Evolutionary conservation across 2,888 invertebrate genomes (phyloP), one percentile per base, ranked within the genome.

Genomic region (Ctena decussata): DNA sequence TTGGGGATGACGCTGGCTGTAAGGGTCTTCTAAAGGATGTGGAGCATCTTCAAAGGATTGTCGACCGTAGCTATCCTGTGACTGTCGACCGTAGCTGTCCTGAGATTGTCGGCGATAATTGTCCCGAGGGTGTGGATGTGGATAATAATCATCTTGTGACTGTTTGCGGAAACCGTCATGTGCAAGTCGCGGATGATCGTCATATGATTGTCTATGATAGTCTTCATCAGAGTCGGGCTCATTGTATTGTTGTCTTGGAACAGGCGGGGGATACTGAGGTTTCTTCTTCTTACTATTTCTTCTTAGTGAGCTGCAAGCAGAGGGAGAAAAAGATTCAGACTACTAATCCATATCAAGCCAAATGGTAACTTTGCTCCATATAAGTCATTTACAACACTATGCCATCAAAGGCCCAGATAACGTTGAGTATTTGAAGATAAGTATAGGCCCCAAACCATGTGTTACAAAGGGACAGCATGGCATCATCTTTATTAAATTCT

Each of bases 271-370:
- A 81, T 21, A 37, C 30, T 79, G 70, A 0, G 39, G 30, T 57
- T 74, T 73, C 44, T 80, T 79, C 74, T 86, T 82, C 32, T 80
- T 80, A 37, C 76, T 77, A 15, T 73, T 74, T 32, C 53, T 27
- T 70, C 75, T 76, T 2, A 78, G 49, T 32, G 86, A 82, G 53
- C 86, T 86, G 77, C 21, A 83, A 77, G n/a, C n/a, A n/a, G n/a
- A n/a, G n/a, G n/a, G n/a, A n/a, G n/a, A n/a, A n/a, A n/a, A n/a
- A n/a, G n/a, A n/a, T n/a, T n/a, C n/a, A n/a, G n/a, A n/a, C n/a
- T n/a, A n/a, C n/a, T n/a, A n/a, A n/a, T n/a, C n/a, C n/a, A n/a
- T n/a, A n/a, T n/a, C n/a, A n/a, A n/a, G n/a, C n/a, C n/a, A n/a
- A n/a, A n/a, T n/a, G n/a, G n/a, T n/a, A n/a, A n/a, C n/a, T n/a